Evolutionary conservation across 2,113 vertebrate species (phyloP).

Genomic region (Riparia riparia): DNA sequence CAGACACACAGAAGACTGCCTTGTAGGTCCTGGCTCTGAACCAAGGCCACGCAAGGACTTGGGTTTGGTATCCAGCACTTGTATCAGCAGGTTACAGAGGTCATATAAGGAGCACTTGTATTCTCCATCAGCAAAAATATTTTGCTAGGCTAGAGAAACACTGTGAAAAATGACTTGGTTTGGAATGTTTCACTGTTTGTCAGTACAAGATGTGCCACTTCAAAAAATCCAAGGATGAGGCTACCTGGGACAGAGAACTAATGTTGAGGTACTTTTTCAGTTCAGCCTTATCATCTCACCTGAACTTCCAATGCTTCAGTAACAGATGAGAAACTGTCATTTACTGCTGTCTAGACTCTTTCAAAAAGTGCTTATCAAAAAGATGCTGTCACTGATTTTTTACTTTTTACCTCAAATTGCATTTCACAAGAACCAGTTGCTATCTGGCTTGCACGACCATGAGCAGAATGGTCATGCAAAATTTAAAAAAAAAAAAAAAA

Average conservation of each 20-base stretch:
- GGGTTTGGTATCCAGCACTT: slow-evolving; percentile 8
- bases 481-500: not conserved
- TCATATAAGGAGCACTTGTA: not conserved
- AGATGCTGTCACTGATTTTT: not conserved
- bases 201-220: not conserved
- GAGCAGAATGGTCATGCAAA: not conserved
- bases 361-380: not conserved
- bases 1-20: slow-evolving; percentile 39
- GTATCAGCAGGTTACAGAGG: slow-evolving; percentile 23
- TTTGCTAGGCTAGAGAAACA: not conserved
- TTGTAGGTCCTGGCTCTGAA: slow-evolving; percentile 65
- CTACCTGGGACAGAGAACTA: not conserved
- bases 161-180: not conserved
- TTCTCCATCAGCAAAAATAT: slow-evolving; percentile 23
- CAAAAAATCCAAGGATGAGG: not conserved
- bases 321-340: not conserved
- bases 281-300: not conserved
- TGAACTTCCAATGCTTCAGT: not conserved
- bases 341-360: not conserved
- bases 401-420: not conserved
- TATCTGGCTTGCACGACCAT: not conserved
- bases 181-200: not conserved
- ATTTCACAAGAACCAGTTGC: not conserved
- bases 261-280: not conserved
- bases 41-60: slow-evolving; percentile 54